These are phyloP conservation scores for Hipposideros larvatus DNA, from an alignment of 2,797 vertebrate genomes.

Conservation along the genomic window DNA sequence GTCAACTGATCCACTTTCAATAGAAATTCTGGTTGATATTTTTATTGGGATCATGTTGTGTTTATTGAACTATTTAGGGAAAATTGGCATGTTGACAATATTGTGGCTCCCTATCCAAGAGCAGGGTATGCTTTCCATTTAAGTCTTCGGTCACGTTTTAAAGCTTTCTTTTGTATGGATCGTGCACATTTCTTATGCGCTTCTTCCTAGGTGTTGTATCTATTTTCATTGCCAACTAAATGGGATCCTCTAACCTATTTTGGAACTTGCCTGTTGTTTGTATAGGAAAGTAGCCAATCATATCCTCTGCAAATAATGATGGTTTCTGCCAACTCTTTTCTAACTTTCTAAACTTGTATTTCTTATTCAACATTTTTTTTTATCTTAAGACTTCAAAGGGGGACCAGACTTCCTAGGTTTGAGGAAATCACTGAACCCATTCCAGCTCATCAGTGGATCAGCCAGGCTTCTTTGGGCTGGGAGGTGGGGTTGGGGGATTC, in stretches of 20 bases:
- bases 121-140: background rate
- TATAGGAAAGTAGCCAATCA: slow-evolving; percentile 26
- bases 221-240: slow-evolving; percentile 53
- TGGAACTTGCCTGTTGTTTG: slow-evolving; percentile 28
- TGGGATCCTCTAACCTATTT: slow-evolving; percentile 26
- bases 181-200: background rate
- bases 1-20: slow-evolving; percentile 60
- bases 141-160: background rate
- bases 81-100: background rate
- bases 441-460: background rate
- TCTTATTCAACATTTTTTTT: slow-evolving; percentile 23
- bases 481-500: background rate
- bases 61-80: background rate
- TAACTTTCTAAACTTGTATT: slow-evolving; percentile 25
- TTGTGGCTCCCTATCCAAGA: background rate
- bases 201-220: slow-evolving; percentile 36
- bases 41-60: slow-evolving; percentile 37
- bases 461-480: background rate
- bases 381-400: slow-evolving; percentile 28
- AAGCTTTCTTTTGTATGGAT: background rate
- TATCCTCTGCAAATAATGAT: slow-evolving; percentile 15
- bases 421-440: background rate
- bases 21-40: slow-evolving; percentile 41
- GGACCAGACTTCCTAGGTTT: background rate
- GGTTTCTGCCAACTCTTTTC: background rate